Conservation (phyloP, 2,797 vertebrate species). For the Enteromius viviparus region DNA sequence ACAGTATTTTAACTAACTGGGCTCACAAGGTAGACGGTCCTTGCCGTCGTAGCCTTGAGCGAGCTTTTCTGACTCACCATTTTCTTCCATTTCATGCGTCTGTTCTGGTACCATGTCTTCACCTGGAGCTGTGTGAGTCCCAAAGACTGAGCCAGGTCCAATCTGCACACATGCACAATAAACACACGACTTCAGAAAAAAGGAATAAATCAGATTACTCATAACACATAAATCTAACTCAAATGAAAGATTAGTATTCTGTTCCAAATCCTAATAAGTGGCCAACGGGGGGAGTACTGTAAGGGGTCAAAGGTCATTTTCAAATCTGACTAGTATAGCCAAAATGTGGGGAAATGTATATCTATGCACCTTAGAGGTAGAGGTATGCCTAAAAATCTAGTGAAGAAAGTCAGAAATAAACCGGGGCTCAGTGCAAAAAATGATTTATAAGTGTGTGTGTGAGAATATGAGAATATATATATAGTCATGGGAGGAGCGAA, state of each 20-base stretch:
- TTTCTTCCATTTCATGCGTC: conserved; percentile 99
- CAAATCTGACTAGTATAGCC: not conserved
- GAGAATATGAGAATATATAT: too few relatives aligned
- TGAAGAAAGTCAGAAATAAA: not conserved
- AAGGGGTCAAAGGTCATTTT: not conserved
- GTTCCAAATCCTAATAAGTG: not conserved
- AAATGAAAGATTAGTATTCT: not conserved
- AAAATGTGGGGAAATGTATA: not conserved
- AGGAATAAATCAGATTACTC: too few relatives aligned
- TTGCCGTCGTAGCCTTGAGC: not conserved
- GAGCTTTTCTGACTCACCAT: conserved; percentile 80
- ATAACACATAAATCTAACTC: not conserved
- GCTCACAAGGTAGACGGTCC: not conserved
- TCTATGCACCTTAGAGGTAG: not conserved
- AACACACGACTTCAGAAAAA: not conserved
- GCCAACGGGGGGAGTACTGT: not conserved
- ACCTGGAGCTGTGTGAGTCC: conserved; percentile 98
- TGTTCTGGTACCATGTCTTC: conserved; percentile 99
- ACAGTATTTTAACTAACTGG: not conserved
- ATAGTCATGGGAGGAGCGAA: too few relatives aligned
- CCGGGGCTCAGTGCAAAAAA: not conserved
- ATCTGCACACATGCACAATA: conserved; percentile 72
- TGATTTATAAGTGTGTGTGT: too few relatives aligned
- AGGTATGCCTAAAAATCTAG: not conserved
- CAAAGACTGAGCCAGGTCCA: conserved; percentile 94